A percentile compares a stretch with the other conserved stretches of the same genome.
These are phyloP conservation scores for Aphelenchoides avenae DNA, from an alignment of 1,140 invertebrate genomes.

Conservation along the genomic window DNA sequence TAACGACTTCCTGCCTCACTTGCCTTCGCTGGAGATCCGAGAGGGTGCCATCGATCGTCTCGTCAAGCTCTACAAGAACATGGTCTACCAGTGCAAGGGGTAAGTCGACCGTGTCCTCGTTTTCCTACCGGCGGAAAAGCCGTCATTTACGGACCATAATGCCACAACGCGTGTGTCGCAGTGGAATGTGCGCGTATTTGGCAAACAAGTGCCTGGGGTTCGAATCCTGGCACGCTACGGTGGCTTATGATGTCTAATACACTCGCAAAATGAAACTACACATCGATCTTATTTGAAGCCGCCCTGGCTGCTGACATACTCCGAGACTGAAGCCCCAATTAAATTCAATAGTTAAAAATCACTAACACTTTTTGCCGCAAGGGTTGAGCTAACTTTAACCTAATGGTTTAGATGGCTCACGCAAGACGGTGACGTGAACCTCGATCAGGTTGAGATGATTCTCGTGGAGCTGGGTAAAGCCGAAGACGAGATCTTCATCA, in stretches of 20 bases:
- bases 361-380: conserved; percentile 13
- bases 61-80: conserved; percentile 87
- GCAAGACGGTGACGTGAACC: conserved; percentile 83
- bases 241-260: conserved; percentile 11
- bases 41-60: conserved; percentile 94
- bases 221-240: not conserved
- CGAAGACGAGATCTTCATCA: conserved; percentile 96
- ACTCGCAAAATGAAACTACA: conserved; percentile 3
- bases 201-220: not conserved
- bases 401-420: conserved; percentile 72
- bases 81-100: conserved; percentile 71
- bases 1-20: conserved; percentile 97
- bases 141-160: not conserved
- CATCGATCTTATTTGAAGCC: conserved; percentile 22
- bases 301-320: not conserved
- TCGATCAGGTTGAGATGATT: conserved; percentile 87
- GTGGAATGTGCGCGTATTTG: too few species aligned
- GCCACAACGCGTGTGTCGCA: too few species aligned
- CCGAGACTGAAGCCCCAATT: conserved; percentile 1
- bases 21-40: conserved; percentile 94
- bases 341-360: too few species aligned
- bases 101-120: conserved; percentile 18
- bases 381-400: too few species aligned
- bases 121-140: not conserved
- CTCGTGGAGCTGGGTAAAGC: conserved; percentile 77